phyloP scores from a whole-genome alignment of 2,797 vertebrate genomes.

The Naso thynnoides region DNA sequence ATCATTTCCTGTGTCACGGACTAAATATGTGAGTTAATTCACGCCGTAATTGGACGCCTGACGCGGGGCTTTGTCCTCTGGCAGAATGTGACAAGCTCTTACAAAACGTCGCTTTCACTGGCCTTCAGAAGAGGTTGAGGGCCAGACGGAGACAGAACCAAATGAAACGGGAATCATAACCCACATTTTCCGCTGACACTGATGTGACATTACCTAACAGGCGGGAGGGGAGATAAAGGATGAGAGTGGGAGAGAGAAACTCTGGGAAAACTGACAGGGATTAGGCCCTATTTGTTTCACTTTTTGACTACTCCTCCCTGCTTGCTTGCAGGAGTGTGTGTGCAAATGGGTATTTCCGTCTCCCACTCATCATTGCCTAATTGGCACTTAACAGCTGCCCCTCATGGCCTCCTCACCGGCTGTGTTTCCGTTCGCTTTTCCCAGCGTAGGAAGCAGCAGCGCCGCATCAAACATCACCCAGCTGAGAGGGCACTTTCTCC shows the following conservation, averaged over 20 bases:
- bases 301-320: slow-evolving; percentile 51
- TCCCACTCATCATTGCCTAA: slow-evolving; percentile 73
- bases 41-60: slow-evolving; percentile 65
- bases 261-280: slow-evolving; percentile 52
- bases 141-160: slow-evolving; percentile 28
- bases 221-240: slow-evolving; percentile 39
- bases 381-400: slow-evolving; percentile 81
- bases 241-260: slow-evolving; percentile 26
- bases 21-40: slow-evolving; percentile 38
- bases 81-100: slow-evolving; percentile 57
- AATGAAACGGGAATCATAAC: slow-evolving; percentile 44
- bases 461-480: slow-evolving; percentile 73
- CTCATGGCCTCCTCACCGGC: slow-evolving; percentile 67
- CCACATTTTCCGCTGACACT: slow-evolving; percentile 39
- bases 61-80: slow-evolving; percentile 58
- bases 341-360: slow-evolving; percentile 67
- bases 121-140: slow-evolving; percentile 40
- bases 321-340: slow-evolving; percentile 36
- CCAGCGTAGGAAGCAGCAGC: slow-evolving; percentile 72
- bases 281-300: slow-evolving; percentile 70
- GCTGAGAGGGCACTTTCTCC: slow-evolving; percentile 77
- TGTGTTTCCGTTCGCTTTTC: slow-evolving; percentile 61
- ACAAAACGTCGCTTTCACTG: slow-evolving; percentile 51
- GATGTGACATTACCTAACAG: slow-evolving; percentile 50
- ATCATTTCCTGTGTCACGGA: slow-evolving; percentile 44